Evolutionary conservation across 1,140 invertebrate species (phyloP).

Genomic region (Apis laboriosa): DNA sequence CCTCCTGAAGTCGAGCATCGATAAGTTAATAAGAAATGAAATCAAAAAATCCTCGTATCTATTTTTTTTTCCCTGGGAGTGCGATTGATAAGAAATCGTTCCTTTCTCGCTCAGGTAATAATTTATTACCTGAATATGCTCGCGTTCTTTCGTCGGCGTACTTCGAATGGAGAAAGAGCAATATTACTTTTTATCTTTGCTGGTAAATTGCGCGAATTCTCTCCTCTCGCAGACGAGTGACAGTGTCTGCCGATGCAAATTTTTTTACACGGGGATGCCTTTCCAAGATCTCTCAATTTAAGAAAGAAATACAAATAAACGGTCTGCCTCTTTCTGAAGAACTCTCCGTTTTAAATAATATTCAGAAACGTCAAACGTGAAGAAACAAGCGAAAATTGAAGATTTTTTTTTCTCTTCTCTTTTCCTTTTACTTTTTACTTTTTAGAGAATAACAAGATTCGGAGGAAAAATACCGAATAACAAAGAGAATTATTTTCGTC

Average conservation of each 20-base stretch:
- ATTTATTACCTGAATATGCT: constrained; percentile 25
- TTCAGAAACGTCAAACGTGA: not conserved
- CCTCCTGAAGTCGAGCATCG: too few species aligned
- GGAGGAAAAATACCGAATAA: too few species aligned
- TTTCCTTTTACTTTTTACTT: not conserved
- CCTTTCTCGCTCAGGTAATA: constrained; percentile 4
- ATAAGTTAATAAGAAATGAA: too few species aligned
- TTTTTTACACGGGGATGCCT: constrained; percentile 31
- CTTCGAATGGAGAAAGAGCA: constrained; percentile 20
- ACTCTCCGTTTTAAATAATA: not conserved
- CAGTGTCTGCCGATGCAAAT: constrained; percentile 43
- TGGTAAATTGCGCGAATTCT: constrained; percentile 51
- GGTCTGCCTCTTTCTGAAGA: not conserved
- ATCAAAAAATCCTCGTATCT: not conserved
- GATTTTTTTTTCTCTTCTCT: not conserved
- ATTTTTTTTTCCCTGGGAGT: not conserved
- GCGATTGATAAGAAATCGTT: not conserved
- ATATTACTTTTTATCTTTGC: constrained; percentile 24
- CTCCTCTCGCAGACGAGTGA: constrained; percentile 1
- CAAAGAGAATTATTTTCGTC: too few species aligned
- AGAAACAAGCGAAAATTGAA: too few species aligned
- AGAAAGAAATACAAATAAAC: constrained; percentile 4
- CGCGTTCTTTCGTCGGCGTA: constrained; percentile 19
- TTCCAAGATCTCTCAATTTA: not conserved
- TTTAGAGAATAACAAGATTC: too few species aligned